Percentiles rank a stretch among this genome's conserved stretches.
Evolutionary conservation across 2,888 invertebrate genomes (phyloP).

Genomic region (Cremastobaeus sp.): DNA sequence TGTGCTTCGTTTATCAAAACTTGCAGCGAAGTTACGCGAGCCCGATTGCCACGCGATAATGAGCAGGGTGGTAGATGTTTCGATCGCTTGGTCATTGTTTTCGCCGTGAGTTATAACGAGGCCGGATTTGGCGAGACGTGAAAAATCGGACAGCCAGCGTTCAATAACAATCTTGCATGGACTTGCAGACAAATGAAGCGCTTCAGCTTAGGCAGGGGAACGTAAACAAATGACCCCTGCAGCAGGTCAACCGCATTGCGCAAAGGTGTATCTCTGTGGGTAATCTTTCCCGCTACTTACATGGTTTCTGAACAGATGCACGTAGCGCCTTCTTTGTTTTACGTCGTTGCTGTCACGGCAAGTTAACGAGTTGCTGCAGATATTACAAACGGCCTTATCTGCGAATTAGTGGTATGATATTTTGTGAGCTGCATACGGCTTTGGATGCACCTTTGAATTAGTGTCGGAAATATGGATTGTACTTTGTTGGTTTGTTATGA

Average conservation of each 20-base stretch:
- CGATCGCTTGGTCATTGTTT: background rate
- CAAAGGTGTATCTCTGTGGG: conserved; percentile 41
- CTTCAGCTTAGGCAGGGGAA: too few species aligned
- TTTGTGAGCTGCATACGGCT: too few species aligned
- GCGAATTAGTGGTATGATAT: conserved; percentile 18
- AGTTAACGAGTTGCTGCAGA: conserved; percentile 50
- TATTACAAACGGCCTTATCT: conserved; percentile 52
- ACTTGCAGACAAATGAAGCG: too few species aligned
- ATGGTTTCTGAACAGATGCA: conserved; percentile 25
- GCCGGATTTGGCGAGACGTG: background rate
- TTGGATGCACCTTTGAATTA: too few species aligned
- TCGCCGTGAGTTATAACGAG: background rate
- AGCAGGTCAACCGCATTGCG: conserved; percentile 52
- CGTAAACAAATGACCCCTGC: conserved; percentile 37
- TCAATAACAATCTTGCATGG: too few species aligned
- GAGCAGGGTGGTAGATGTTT: too few species aligned
- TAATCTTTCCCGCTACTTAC: conserved; percentile 53
- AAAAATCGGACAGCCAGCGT: too few species aligned
- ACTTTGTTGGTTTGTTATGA: too few species aligned
- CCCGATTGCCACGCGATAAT: too few species aligned
- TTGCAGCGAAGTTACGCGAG: too few species aligned
- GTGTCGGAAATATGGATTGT: too few species aligned
- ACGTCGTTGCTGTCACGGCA: conserved; percentile 33
- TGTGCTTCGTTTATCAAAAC: too few species aligned
- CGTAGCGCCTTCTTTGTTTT: conserved; percentile 28